Percentiles rank a stretch among this genome's conserved stretches.
These are phyloP conservation scores for Actias luna DNA, from an alignment of 2,888 invertebrate genomes.

Conservation along the genomic window DNA sequence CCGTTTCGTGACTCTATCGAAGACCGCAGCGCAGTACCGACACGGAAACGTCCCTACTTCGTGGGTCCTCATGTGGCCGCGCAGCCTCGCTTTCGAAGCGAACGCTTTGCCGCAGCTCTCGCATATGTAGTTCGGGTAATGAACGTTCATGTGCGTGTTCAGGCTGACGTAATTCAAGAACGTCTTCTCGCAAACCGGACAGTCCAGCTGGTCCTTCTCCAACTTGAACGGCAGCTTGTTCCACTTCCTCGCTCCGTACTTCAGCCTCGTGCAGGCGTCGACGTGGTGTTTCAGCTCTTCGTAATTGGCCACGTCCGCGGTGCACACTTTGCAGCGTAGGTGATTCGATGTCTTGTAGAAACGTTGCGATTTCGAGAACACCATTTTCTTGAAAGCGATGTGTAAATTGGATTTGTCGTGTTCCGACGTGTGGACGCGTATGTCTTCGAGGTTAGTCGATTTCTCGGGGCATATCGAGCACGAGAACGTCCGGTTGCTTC, in stretches of 20 bases:
- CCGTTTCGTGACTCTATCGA: conserved; percentile 68
- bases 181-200: conserved; percentile 66
- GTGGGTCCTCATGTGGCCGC: conserved; percentile 78
- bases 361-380: conserved; percentile 53
- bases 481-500: conserved; percentile 49
- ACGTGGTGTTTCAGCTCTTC: conserved; percentile 56
- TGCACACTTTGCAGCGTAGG: conserved; percentile 64
- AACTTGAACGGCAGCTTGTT: conserved; percentile 68
- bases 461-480: conserved; percentile 65
- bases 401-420: conserved; percentile 57
- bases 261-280: conserved; percentile 51
- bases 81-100: conserved; percentile 71
- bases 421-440: conserved; percentile 52
- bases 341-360: conserved; percentile 50
- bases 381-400: conserved; percentile 66
- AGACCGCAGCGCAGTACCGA: conserved; percentile 60
- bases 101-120: conserved; percentile 79
- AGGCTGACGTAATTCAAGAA: conserved; percentile 69
- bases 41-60: conserved; percentile 73
- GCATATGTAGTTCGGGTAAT: conserved; percentile 77
- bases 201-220: conserved; percentile 71
- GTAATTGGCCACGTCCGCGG: conserved; percentile 50
- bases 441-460: conserved; percentile 49
- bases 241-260: conserved; percentile 45
- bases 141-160: conserved; percentile 78